phyloP scores from a whole-genome alignment of 2,113 vertebrate genomes.

The Ictidomys tridecemlineatus region DNA sequence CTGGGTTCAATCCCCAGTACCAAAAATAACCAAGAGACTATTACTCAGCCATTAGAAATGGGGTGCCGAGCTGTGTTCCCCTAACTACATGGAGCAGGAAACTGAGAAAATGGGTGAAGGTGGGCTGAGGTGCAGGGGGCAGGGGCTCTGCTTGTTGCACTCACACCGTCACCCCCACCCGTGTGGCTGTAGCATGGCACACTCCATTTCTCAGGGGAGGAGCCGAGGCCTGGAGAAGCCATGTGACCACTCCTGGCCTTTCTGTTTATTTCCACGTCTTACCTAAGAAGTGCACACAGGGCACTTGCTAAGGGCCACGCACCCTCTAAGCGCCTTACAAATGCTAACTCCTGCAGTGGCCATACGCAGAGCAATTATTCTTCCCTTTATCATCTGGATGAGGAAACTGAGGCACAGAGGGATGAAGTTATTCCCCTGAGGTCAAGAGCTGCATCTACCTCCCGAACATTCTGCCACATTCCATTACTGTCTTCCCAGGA shows the following conservation, averaged over 20 bases:
- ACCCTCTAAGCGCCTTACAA: neutral
- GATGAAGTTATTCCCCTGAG: neutral
- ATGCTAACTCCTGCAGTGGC: neutral
- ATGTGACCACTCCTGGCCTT: neutral
- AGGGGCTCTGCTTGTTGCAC: neutral
- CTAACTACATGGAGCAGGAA: neutral
- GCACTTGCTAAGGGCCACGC: neutral
- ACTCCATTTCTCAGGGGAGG: neutral
- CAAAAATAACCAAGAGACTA: neutral
- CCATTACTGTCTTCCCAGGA: neutral
- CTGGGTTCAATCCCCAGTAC: no score
- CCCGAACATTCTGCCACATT: neutral
- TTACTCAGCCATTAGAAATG: neutral
- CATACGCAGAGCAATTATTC: neutral
- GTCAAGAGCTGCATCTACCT: neutral
- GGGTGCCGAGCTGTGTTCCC: rapidly evolving
- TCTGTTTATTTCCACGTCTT: neutral
- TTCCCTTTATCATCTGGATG: neutral
- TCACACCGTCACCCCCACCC: rapidly evolving
- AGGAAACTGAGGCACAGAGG: neutral
- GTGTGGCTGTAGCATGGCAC: rapidly evolving
- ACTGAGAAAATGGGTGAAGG: neutral
- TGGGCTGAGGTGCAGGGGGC: neutral
- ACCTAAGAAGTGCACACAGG: neutral
- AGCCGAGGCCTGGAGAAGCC: neutral